A percentile compares a stretch with the other conserved stretches of the same genome.
Evolutionary conservation across 2,113 vertebrate genomes (phyloP).

Genomic region (Hippocampus guttulatus): DNA sequence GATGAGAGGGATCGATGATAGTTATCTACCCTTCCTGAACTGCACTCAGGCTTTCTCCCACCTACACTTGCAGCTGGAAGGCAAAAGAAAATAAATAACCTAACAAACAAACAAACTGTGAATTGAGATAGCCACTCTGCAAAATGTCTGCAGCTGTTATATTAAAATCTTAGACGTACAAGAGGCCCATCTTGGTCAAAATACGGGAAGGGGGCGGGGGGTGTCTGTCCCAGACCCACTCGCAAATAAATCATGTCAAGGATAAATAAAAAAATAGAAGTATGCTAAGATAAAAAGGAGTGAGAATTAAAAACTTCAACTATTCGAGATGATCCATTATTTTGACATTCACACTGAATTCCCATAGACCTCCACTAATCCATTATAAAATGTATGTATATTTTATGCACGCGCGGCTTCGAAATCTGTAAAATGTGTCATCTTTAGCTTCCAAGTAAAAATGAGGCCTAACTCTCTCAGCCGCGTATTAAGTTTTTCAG

Average conservation of each 20-base stretch:
- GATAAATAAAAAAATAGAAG: not conserved
- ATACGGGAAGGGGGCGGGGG: slow-evolving; percentile 12
- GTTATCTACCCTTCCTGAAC: slow-evolving; percentile 43
- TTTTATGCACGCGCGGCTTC: not conserved
- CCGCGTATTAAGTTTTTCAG: not conserved
- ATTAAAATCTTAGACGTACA: slow-evolving; percentile 31
- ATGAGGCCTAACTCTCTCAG: not conserved
- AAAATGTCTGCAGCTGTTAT: slow-evolving; percentile 24
- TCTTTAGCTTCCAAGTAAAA: not conserved
- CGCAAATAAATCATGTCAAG: slow-evolving; percentile 3
- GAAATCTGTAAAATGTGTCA: not conserved
- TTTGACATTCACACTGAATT: not conserved
- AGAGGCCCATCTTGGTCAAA: slow-evolving; percentile 32
- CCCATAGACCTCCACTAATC: not conserved
- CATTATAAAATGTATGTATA: not conserved
- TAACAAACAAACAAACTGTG: not conserved
- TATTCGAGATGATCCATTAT: not conserved
- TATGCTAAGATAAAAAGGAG: not conserved
- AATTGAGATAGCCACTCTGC: slow-evolving; percentile 35
- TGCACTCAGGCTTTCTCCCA: slow-evolving; percentile 9
- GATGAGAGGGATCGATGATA: slow-evolving; percentile 45
- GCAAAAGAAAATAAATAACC: not conserved
- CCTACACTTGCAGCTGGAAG: slow-evolving; percentile 27
- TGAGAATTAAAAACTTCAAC: not conserved
- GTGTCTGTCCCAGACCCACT: slow-evolving; percentile 13